Percentiles rank a stretch among this genome's conserved stretches.
Conservation (phyloP, 2,113 vertebrate species). For the Coregonus clupeaformis region DNA sequence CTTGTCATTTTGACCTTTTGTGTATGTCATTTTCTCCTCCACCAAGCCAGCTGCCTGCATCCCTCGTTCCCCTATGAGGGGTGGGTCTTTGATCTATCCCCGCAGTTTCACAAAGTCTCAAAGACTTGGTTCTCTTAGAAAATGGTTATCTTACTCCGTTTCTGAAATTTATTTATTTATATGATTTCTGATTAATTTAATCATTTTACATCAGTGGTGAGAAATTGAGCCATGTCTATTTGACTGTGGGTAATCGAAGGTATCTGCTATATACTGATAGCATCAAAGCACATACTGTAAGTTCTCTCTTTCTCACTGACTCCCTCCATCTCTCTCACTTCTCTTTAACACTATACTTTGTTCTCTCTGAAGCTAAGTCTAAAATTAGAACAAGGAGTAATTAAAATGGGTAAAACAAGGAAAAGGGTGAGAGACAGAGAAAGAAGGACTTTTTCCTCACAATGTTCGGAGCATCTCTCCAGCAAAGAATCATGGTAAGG, state of each 20-base stretch:
- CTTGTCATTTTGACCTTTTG: conserved; percentile 60
- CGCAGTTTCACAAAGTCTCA: conserved; percentile 36
- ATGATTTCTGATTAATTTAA: conserved; percentile 35
- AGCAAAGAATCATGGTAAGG: neutral
- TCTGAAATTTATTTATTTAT: conserved; percentile 38
- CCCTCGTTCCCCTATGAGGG: conserved; percentile 37
- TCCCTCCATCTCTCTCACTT: conserved; percentile 16
- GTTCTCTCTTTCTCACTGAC: conserved; percentile 14
- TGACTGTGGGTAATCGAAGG: conserved; percentile 36
- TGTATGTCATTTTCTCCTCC: conserved; percentile 40
- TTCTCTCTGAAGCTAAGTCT: conserved; percentile 52
- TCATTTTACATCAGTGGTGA: conserved; percentile 16
- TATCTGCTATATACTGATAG: conserved; percentile 37
- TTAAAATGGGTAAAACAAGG: conserved; percentile 58
- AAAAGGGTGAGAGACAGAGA: conserved; percentile 14
- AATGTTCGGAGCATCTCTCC: neutral
- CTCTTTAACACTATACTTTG: conserved; percentile 40
- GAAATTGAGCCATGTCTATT: conserved; percentile 39
- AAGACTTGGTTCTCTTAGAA: conserved; percentile 48
- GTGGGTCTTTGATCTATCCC: conserved; percentile 49
- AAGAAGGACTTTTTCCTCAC: neutral
- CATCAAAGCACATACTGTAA: conserved; percentile 27
- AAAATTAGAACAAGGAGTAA: conserved; percentile 50
- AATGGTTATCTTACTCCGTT: neutral
- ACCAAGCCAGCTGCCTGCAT: conserved; percentile 55